Evolutionary conservation across 1,140 invertebrate species (phyloP).

Genomic region (Hermetia illucens): DNA sequence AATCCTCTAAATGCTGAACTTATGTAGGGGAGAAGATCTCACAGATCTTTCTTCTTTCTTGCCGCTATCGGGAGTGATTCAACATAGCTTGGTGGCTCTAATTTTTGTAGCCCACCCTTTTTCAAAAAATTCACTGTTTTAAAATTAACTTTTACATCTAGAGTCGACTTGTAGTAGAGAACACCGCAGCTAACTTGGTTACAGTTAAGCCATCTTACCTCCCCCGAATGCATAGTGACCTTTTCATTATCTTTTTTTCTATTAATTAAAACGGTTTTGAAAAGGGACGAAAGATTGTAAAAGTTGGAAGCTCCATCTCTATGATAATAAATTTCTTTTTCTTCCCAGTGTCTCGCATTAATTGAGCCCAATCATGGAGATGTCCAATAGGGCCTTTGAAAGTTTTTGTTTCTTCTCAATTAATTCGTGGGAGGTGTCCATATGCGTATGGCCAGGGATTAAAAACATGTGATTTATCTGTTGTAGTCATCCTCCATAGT

Average conservation of each 20-base stretch:
- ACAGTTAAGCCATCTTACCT: constrained; percentile 5
- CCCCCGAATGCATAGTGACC: constrained; percentile 2
- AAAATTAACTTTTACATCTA: constrained; percentile 4
- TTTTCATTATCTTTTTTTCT: constrained; percentile 2
- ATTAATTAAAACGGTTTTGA: constrained; percentile 3
- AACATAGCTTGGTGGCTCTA: constrained; percentile 1
- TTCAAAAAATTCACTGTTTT: constrained; percentile 4
- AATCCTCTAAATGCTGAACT: constrained; percentile 3
- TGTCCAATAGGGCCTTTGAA: constrained; percentile 10
- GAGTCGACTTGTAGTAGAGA: not conserved
- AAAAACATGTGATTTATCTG: constrained; percentile 20
- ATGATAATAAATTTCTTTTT: constrained; percentile 1
- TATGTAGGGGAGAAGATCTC: constrained; percentile 3
- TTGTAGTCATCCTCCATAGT: no score
- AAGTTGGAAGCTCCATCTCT: constrained; percentile 1
- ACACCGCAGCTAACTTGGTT: constrained; percentile 2
- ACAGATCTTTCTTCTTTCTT: constrained; percentile 6
- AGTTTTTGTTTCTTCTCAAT: constrained; percentile 17
- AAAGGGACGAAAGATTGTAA: constrained; percentile 1
- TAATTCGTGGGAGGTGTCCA: constrained; percentile 18
- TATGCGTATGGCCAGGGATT: constrained; percentile 23
- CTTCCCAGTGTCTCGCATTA: constrained; percentile 6
- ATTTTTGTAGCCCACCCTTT: not conserved
- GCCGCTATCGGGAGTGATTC: constrained; percentile 5
- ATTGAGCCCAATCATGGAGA: constrained; percentile 10